Percentiles rank a stretch among this genome's conserved stretches.
Conservation (phyloP, 1,140 invertebrate genomes). For the Drosophila sechellia region DNA sequence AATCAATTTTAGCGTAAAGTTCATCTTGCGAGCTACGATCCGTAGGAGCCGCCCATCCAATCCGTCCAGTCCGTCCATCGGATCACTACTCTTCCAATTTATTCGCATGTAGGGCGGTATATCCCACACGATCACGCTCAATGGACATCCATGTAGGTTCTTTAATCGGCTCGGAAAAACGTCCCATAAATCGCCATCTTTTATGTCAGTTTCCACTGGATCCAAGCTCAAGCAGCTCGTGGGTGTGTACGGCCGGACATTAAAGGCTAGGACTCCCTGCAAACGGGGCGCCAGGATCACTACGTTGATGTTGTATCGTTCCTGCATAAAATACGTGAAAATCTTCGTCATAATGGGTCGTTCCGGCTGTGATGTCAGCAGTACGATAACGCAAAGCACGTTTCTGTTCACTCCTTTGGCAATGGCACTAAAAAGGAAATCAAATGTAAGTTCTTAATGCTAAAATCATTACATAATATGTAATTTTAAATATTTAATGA, state of each 20-base stretch:
- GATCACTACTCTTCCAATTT: neutral
- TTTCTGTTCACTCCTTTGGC: neutral
- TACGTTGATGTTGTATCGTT: constrained; percentile 50
- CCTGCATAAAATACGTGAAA: constrained; percentile 46
- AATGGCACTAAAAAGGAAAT: neutral
- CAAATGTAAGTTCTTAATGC: too few relatives aligned
- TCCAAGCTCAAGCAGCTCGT: constrained; percentile 4
- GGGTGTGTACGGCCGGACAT: constrained; percentile 37
- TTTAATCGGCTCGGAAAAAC: constrained; percentile 48
- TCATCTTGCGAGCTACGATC: constrained; percentile 39
- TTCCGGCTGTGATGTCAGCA: neutral
- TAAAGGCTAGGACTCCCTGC: constrained; percentile 4
- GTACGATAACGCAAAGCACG: constrained; percentile 27
- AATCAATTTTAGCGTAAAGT: constrained; percentile 44
- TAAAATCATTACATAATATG: too few relatives aligned
- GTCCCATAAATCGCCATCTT: neutral
- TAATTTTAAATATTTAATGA: too few relatives aligned
- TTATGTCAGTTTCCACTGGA: constrained; percentile 12
- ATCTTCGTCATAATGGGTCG: constrained; percentile 33
- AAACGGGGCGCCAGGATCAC: constrained; percentile 29
- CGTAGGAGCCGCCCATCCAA: constrained; percentile 50
- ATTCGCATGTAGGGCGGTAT: constrained; percentile 51
- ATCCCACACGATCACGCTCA: constrained; percentile 57
- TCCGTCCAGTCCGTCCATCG: constrained; percentile 21
- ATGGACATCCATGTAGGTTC: constrained; percentile 51